A percentile compares a stretch with the other conserved stretches of the same genome.
Evolutionary conservation across 2,113 vertebrate species (phyloP).

Genomic region (Takifugu flavidus): DNA sequence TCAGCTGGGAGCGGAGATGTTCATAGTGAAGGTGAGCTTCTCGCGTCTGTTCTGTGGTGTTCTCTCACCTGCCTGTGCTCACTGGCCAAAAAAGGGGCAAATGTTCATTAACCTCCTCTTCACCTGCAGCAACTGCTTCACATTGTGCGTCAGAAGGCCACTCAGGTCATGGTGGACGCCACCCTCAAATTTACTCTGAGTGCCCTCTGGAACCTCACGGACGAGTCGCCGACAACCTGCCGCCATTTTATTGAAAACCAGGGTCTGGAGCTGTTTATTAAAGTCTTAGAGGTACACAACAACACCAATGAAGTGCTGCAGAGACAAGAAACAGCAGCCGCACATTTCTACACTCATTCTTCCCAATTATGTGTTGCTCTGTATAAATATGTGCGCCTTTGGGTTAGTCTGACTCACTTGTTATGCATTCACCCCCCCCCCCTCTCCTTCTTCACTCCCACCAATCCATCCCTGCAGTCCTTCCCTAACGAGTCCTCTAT

Average conservation of each 20-base stretch:
- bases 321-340: not conserved
- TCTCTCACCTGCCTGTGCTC: not conserved
- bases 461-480: slow-evolving; percentile 73
- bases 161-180: slow-evolving; percentile 91
- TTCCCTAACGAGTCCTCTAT: slow-evolving; percentile 96
- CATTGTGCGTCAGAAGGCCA: slow-evolving; percentile 97
- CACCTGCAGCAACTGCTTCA: slow-evolving; percentile 90
- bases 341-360: not conserved
- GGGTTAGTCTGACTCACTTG: slow-evolving; percentile 30
- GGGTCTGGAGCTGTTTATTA: slow-evolving; percentile 95
- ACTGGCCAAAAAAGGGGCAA: not conserved
- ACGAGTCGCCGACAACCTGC: slow-evolving; percentile 98
- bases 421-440: slow-evolving; percentile 16
- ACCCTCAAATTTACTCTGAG: slow-evolving; percentile 97
- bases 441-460: not conserved
- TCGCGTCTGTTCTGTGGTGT: not conserved
- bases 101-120: not conserved
- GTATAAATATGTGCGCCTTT: slow-evolving; percentile 6
- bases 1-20: slow-evolving; percentile 93
- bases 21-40: slow-evolving; percentile 89
- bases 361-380: slow-evolving; percentile 4
- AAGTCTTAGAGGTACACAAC: slow-evolving; percentile 89
- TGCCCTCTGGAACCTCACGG: slow-evolving; percentile 98
- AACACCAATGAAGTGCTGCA: not conserved
- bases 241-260: slow-evolving; percentile 98